phyloP scores from a whole-genome alignment of 2,113 vertebrate species.

The Phycodurus eques region DNA sequence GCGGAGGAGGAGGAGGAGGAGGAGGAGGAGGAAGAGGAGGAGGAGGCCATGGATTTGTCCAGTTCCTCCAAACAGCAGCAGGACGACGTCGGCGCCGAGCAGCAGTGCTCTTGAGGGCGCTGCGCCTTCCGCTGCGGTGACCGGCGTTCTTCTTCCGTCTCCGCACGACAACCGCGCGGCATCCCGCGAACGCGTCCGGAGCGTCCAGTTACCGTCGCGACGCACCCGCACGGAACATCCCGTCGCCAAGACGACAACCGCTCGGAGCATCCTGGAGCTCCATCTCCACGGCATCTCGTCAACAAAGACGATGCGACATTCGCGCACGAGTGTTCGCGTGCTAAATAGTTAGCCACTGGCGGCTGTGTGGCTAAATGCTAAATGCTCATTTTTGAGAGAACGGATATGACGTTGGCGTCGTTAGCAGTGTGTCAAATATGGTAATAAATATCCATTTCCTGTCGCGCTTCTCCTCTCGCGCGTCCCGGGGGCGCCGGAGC shows the following conservation, averaged over 20 bases:
- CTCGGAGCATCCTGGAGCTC: not conserved
- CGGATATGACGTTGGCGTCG: not conserved
- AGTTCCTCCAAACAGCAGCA: slow-evolving; percentile 83
- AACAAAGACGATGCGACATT: not conserved
- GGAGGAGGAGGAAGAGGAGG: slow-evolving; percentile 60
- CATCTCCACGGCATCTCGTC: not conserved
- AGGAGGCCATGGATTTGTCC: slow-evolving; percentile 88
- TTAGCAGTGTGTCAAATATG: not conserved
- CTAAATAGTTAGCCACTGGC: not conserved
- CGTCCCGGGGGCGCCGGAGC: no score
- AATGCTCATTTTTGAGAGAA: not conserved
- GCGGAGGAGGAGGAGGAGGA: slow-evolving; percentile 24
- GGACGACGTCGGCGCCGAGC: slow-evolving; percentile 31
- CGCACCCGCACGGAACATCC: not conserved
- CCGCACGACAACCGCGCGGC: not conserved
- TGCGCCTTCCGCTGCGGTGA: slow-evolving; percentile 5
- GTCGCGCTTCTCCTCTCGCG: no score
- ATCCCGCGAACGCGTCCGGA: no score
- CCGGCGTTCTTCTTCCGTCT: not conserved
- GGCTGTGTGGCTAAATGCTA: not conserved
- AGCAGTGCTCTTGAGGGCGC: slow-evolving; percentile 28
- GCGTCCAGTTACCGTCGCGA: not conserved
- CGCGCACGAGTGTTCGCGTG: not conserved
- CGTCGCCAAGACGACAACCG: not conserved
- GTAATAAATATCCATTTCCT: no score